phyloP scores from a whole-genome alignment of 2,797 vertebrate genomes.

The Agapornis canus region DNA sequence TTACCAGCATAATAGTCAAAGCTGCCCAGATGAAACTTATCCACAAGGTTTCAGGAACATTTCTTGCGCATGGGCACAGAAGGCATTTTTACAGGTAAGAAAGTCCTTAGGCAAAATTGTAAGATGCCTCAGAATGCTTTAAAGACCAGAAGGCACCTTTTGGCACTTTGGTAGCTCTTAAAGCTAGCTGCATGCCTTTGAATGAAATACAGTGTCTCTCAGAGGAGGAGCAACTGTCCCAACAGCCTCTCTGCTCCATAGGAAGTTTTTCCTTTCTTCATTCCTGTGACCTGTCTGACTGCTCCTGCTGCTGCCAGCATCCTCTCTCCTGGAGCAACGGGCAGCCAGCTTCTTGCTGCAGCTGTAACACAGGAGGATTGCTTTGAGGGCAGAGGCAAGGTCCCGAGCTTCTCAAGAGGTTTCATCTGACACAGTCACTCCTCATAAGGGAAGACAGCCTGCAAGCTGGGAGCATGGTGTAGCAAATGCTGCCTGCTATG shows the following conservation, averaged over 20 bases:
- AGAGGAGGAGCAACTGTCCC: neutral
- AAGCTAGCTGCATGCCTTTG: neutral
- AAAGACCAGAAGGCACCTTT: neutral
- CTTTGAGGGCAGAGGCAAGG: neutral
- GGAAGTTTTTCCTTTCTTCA: neutral
- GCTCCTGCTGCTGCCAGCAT: neutral
- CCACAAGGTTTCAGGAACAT: neutral
- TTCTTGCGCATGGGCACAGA: neutral
- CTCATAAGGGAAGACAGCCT: neutral
- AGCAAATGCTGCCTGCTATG: neutral
- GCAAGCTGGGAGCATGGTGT: accelerated
- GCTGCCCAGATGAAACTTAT: neutral
- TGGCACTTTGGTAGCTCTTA: neutral
- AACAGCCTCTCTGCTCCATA: neutral
- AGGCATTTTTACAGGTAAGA: neutral
- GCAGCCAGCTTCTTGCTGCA: neutral
- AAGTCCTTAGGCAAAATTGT: neutral
- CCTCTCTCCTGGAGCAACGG: neutral
- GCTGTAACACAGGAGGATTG: neutral
- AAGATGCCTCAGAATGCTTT: neutral
- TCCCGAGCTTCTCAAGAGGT: accelerated
- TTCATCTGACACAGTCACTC: neutral
- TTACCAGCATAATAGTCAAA: neutral
- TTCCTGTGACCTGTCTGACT: neutral
- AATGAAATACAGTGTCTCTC: neutral